These are phyloP conservation scores for Polydrusus pterygomalis DNA, from an alignment of 2,888 invertebrate species.

Conservation along the genomic window DNA sequence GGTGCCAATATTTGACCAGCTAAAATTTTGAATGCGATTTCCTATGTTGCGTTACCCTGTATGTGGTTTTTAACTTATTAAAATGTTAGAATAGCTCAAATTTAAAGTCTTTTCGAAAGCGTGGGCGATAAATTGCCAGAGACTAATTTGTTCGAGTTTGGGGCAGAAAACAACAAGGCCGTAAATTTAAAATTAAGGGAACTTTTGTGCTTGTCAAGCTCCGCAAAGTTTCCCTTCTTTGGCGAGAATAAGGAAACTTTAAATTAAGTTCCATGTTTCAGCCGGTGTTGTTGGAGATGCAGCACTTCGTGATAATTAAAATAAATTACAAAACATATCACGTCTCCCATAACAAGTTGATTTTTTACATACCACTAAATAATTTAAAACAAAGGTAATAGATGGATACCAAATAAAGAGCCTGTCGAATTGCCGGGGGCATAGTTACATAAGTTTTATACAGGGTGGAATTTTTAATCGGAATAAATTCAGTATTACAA, in stretches of 20 bases:
- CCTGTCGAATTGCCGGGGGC: no score
- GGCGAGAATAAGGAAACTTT: constrained; percentile 24
- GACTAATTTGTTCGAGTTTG: constrained; percentile 27
- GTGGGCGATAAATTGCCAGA: constrained; percentile 23
- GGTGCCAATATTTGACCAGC: no score
- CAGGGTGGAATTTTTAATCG: no score
- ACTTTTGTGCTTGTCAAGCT: constrained; percentile 37
- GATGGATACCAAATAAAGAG: no score
- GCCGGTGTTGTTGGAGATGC: constrained; percentile 23
- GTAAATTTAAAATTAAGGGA: constrained; percentile 41
- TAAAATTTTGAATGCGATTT: no score
- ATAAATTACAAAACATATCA: constrained; percentile 18
- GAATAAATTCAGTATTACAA: no score
- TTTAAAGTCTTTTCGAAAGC: neutral
- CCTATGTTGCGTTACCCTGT: no score
- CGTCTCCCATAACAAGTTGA: neutral
- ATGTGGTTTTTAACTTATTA: neutral
- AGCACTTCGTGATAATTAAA: constrained; percentile 13
- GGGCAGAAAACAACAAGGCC: constrained; percentile 33
- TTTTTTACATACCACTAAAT: no score
- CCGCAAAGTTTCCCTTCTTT: constrained; percentile 20
- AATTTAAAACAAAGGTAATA: no score
- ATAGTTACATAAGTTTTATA: no score
- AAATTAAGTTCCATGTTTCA: constrained; percentile 38
- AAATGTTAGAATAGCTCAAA: neutral